Evolutionary conservation across 2,797 vertebrate species (phyloP).

Genomic region (Ptychadena robeensis): DNA sequence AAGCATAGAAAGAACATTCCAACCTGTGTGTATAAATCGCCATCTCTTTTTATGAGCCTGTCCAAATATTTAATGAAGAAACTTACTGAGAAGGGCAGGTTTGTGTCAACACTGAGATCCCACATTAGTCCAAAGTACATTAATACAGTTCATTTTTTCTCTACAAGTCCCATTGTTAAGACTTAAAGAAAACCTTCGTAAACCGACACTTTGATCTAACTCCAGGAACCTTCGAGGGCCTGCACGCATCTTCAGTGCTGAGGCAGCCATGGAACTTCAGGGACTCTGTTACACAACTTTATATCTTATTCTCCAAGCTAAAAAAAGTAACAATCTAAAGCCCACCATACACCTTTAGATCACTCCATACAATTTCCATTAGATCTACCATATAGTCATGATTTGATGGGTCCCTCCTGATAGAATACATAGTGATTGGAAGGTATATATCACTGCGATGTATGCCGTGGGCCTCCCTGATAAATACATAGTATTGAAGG

Average conservation of each 20-base stretch:
- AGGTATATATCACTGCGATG: no score
- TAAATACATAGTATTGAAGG: no score
- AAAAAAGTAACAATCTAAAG: no score
- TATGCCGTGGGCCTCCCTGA: no score
- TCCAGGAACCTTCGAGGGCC: background rate
- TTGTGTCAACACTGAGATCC: background rate
- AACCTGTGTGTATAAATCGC: background rate
- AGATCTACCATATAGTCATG: no score
- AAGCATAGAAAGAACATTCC: background rate
- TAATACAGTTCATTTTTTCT: no score
- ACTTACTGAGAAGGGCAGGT: background rate
- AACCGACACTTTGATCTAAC: background rate
- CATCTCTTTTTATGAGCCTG: background rate
- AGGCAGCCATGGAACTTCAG: background rate
- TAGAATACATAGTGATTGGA: no score
- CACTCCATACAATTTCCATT: no score
- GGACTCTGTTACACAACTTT: background rate
- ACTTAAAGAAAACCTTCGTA: background rate
- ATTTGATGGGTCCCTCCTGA: no score
- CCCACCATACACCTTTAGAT: no score
- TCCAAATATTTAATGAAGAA: slow-evolving; percentile 13
- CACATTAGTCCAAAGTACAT: background rate
- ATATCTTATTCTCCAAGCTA: no score
- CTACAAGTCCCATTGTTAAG: background rate
- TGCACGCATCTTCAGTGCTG: background rate